Evolutionary conservation across 2,797 vertebrate genomes (phyloP).

Genomic region (Menidia menidia): DNA sequence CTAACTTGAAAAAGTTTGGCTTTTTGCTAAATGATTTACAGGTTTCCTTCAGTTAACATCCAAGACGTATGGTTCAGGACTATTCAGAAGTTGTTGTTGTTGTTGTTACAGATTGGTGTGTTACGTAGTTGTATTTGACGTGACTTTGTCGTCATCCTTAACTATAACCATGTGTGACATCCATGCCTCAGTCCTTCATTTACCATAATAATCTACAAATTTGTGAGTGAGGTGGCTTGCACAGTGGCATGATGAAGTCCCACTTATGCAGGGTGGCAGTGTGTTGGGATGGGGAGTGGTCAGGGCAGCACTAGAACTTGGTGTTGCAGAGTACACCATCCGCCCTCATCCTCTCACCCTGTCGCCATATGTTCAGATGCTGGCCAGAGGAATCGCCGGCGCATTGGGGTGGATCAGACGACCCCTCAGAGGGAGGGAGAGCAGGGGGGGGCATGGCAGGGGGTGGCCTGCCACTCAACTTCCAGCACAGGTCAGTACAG

Average conservation of each 20-base stretch:
- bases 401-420: constrained; percentile 84
- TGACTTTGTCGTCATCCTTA: constrained; percentile 38
- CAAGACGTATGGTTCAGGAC: constrained; percentile 17
- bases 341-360: constrained; percentile 85
- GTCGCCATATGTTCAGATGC: constrained; percentile 89
- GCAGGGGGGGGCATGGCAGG: constrained; percentile 86
- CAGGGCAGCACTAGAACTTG: constrained; percentile 71
- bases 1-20: constrained; percentile 7
- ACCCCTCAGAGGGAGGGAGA: constrained; percentile 87
- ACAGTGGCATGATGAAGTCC: constrained; percentile 47
- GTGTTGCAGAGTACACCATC: constrained; percentile 73
- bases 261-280: constrained; percentile 66
- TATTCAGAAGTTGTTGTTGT: constrained; percentile 9
- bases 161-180: constrained; percentile 46
- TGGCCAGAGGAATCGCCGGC: constrained; percentile 87
- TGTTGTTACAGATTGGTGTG: constrained; percentile 18
- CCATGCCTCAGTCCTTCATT: constrained; percentile 30
- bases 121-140: constrained; percentile 15
- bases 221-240: constrained; percentile 34
- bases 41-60: constrained; percentile 17
- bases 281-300: constrained; percentile 76
- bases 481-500: constrained; percentile 89
- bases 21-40: constrained; percentile 29
- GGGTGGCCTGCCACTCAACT: constrained; percentile 88
- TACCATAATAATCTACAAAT: constrained; percentile 34